Percentiles rank a stretch among this genome's conserved stretches.
Conservation (phyloP, 2,113 vertebrate genomes). For the Nanorana parkeri region DNA sequence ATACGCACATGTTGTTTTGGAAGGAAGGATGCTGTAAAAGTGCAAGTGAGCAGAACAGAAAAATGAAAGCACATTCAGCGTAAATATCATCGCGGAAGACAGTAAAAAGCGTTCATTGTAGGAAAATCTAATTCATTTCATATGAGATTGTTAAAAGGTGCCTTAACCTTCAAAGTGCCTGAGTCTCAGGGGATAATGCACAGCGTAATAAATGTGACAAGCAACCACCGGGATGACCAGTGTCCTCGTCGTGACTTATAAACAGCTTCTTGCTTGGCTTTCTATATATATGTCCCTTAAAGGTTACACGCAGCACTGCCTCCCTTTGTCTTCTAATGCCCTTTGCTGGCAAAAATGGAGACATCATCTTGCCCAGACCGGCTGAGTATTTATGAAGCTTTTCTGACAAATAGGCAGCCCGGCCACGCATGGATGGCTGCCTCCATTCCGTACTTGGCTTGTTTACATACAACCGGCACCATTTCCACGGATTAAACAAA, state of each 20-base stretch:
- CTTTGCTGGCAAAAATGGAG: conserved; percentile 92
- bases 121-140: conserved; percentile 38
- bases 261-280: conserved; percentile 49
- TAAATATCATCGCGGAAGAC: neutral
- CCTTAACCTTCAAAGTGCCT: conserved; percentile 35
- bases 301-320: conserved; percentile 72
- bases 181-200: conserved; percentile 17
- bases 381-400: conserved; percentile 92
- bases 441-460: conserved; percentile 96
- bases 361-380: conserved; percentile 87
- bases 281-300: conserved; percentile 72
- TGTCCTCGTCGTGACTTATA: conserved; percentile 19
- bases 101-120: conserved; percentile 19
- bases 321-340: conserved; percentile 85
- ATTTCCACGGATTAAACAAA: conserved; percentile 99
- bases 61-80: conserved; percentile 13
- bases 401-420: conserved; percentile 95
- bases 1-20: conserved; percentile 37
- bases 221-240: neutral
- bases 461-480: conserved; percentile 97
- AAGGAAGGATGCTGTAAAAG: conserved; percentile 38
- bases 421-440: conserved; percentile 87
- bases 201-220: conserved; percentile 14
- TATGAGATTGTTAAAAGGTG: conserved; percentile 28
- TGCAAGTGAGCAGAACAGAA: conserved; percentile 7